Percentiles rank a stretch among this genome's conserved stretches.
These are phyloP conservation scores for Chaetodon auriga DNA, from an alignment of 2,113 vertebrate species.

Conservation along the genomic window DNA sequence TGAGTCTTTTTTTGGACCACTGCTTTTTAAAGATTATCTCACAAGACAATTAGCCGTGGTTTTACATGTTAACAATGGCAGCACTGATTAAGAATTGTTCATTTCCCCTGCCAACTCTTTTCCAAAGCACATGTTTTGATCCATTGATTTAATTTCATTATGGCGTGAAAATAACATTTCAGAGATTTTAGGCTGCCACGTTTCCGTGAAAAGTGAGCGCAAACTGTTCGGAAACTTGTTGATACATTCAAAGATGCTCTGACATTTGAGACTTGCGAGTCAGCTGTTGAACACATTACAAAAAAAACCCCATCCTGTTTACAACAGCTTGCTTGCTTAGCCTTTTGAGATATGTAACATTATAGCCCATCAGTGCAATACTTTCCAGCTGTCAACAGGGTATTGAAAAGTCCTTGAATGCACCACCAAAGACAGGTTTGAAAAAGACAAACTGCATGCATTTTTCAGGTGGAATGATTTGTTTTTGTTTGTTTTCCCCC, in stretches of 20 bases:
- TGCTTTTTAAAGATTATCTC: not conserved
- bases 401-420: conserved; percentile 36
- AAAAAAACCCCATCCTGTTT: not conserved
- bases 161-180: not conserved
- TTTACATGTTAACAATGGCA: not conserved
- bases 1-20: not conserved
- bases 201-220: not conserved
- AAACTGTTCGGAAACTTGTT: not conserved
- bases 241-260: not conserved
- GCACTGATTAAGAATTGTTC: not conserved
- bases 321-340: not conserved
- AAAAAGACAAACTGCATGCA: not conserved
- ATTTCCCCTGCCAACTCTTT: not conserved
- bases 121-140: not conserved
- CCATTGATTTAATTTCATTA: not conserved
- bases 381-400: not conserved
- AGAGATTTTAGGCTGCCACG: not conserved
- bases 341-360: conserved; percentile 9
- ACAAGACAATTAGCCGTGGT: not conserved
- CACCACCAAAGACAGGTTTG: conserved; percentile 1
- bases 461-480: conserved; percentile 5
- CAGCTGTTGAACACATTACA: not conserved
- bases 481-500: not conserved
- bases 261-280: not conserved
- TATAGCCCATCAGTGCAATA: not conserved